Evolutionary conservation across 2,113 vertebrate species (phyloP).

Genomic region (Enhydra lutris): DNA sequence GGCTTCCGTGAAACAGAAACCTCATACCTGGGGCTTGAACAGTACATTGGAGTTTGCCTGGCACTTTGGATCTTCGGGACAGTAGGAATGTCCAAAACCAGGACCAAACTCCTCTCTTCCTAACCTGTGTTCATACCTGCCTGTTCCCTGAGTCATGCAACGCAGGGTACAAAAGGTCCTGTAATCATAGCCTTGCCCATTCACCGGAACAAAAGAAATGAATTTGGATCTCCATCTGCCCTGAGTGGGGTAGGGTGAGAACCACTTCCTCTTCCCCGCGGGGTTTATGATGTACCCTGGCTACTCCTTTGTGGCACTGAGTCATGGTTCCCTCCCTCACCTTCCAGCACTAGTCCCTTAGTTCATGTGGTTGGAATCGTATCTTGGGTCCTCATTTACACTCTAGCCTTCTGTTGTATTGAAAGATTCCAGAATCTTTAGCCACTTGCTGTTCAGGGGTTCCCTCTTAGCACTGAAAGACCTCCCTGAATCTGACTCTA

Average conservation of each 20-base stretch:
- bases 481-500: neutral
- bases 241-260: neutral
- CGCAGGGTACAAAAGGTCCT: neutral
- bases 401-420: neutral
- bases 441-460: neutral
- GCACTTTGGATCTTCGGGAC: neutral
- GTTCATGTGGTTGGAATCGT: neutral
- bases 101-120: neutral
- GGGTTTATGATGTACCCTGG: neutral
- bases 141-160: neutral
- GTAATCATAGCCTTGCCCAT: neutral
- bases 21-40: neutral
- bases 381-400: neutral
- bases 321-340: neutral
- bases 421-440: neutral
- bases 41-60: neutral
- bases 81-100: neutral
- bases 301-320: neutral
- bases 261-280: neutral
- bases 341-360: neutral
- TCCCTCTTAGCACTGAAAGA: neutral
- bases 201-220: constrained; percentile 18
- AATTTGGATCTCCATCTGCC: neutral
- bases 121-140: neutral
- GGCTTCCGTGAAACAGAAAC: neutral